phyloP scores from a whole-genome alignment of 1,140 invertebrate genomes.

The Bombus ignitus region DNA sequence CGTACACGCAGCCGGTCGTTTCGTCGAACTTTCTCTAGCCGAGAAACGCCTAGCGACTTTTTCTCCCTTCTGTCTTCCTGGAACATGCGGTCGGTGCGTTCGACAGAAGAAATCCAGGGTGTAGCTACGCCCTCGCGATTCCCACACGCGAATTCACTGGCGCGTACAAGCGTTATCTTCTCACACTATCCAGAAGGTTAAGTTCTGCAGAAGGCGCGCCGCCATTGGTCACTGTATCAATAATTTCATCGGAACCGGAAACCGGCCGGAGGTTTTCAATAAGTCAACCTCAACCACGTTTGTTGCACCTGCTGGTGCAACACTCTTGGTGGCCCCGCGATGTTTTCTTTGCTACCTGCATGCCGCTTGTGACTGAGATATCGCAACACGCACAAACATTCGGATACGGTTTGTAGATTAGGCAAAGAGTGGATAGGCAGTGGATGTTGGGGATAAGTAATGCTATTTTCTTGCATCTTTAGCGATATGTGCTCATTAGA shows the following conservation, averaged over 20 bases:
- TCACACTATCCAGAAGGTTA: conserved; percentile 32
- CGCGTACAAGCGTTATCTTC: conserved; percentile 55
- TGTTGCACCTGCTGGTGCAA: conserved; percentile 19
- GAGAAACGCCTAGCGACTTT: conserved; percentile 2
- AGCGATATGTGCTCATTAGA: too few species aligned
- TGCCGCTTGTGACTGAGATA: not conserved
- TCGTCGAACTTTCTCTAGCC: not conserved
- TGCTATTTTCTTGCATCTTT: too few species aligned
- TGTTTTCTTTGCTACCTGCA: not conserved
- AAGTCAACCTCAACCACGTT: not conserved
- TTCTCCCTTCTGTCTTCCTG: not conserved
- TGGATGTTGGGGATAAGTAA: not conserved
- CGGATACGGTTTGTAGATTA: not conserved
- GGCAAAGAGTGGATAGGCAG: too few species aligned
- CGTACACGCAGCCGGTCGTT: conserved; percentile 3
- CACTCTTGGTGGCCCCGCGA: not conserved
- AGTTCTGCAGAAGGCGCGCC: conserved; percentile 20
- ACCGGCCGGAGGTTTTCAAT: conserved; percentile 39
- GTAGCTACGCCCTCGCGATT: conserved; percentile 48
- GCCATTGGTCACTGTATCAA: conserved; percentile 23
- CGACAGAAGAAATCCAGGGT: conserved; percentile 30
- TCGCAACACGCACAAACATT: not conserved
- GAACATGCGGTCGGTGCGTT: conserved; percentile 4
- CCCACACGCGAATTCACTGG: conserved; percentile 56
- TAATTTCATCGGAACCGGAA: conserved; percentile 57